Conservation (phyloP, 2,797 vertebrate genomes). For the Echeneis naucrates region DNA sequence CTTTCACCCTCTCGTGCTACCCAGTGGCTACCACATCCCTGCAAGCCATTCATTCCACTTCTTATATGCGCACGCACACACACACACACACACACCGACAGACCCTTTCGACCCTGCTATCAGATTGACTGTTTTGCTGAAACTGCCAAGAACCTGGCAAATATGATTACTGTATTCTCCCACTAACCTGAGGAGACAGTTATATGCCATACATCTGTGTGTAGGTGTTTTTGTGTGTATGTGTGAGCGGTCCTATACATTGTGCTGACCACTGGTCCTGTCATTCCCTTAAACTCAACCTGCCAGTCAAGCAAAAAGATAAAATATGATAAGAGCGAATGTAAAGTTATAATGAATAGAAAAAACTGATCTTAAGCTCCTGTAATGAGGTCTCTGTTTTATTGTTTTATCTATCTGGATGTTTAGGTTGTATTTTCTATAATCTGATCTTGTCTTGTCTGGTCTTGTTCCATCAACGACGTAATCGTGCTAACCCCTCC, state of each 20-base stretch:
- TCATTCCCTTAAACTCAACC: conserved; percentile 51
- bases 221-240: conserved; percentile 52
- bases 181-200: conserved; percentile 67
- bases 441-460: conserved; percentile 36
- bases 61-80: conserved; percentile 9
- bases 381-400: background rate
- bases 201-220: conserved; percentile 56
- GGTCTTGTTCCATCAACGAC: conserved; percentile 3
- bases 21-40: conserved; percentile 39
- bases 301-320: conserved; percentile 54
- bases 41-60: conserved; percentile 42
- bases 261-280: conserved; percentile 70
- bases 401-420: conserved; percentile 7
- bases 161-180: conserved; percentile 53
- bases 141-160: conserved; percentile 75
- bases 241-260: conserved; percentile 44
- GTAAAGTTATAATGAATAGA: conserved; percentile 33
- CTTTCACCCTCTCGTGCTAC: conserved; percentile 36
- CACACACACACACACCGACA: background rate
- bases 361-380: background rate
- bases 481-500: conserved; percentile 30
- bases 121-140: conserved; percentile 68
- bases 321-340: conserved; percentile 42
- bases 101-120: conserved; percentile 51
- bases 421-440: conserved; percentile 21